Evolutionary conservation across 2,797 vertebrate species (phyloP).

Genomic region (Gymnopithys bicolor): DNA sequence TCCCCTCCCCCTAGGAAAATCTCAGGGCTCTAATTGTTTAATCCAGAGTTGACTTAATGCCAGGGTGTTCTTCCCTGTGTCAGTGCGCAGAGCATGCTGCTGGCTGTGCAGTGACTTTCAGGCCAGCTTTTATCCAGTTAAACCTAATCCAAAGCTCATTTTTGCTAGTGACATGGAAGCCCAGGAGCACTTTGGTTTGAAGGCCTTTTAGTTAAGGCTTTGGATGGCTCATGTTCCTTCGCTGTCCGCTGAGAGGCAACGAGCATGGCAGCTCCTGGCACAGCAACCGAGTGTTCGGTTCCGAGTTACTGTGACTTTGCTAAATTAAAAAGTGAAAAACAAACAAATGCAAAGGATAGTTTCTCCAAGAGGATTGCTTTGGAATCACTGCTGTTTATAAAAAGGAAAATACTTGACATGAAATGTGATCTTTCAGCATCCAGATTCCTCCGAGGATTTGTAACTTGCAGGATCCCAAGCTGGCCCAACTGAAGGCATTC

Average conservation of each 20-base stretch:
- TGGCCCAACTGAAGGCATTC: slow-evolving; percentile 25
- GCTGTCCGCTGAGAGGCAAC: not conserved
- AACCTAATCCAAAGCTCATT: slow-evolving; percentile 59
- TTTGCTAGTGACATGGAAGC: slow-evolving; percentile 29
- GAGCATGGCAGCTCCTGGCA: slow-evolving; percentile 39
- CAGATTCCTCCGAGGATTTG: slow-evolving; percentile 55
- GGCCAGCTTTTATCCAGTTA: slow-evolving; percentile 52
- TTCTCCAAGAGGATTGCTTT: slow-evolving; percentile 53
- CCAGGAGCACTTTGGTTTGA: slow-evolving; percentile 14
- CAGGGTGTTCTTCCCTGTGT: slow-evolving; percentile 18
- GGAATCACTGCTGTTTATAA: slow-evolving; percentile 52
- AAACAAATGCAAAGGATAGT: slow-evolving; percentile 47
- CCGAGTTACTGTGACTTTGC: slow-evolving; percentile 30
- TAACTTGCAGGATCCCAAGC: not conserved
- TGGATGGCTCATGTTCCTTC: not conserved
- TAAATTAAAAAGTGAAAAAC: slow-evolving; percentile 42
- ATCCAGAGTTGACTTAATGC: slow-evolving; percentile 62
- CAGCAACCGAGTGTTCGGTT: rapidly evolving
- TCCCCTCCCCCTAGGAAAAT: slow-evolving; percentile 45
- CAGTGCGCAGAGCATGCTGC: slow-evolving; percentile 30
- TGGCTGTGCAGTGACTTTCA: slow-evolving; percentile 43
- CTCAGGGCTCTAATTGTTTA: slow-evolving; percentile 66
- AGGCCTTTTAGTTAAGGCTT: not conserved
- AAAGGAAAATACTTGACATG: slow-evolving; percentile 47
- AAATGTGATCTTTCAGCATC: slow-evolving; percentile 57